Conservation (phyloP, 2,888 invertebrate species). For the Andricus quercusramuli region DNA sequence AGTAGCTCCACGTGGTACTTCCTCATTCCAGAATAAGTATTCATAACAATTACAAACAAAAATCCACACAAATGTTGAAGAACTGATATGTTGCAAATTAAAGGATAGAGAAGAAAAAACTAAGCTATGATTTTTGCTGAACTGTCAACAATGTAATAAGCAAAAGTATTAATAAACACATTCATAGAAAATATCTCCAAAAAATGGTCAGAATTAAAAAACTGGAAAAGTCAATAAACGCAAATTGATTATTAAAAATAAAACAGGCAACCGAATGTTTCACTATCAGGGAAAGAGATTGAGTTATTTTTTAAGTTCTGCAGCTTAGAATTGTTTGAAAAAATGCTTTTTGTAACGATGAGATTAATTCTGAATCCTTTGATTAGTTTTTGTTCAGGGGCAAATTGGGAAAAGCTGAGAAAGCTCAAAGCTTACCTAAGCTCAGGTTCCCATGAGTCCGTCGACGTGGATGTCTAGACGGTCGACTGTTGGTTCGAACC, state of each 20-base stretch:
- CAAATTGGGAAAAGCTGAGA: background rate
- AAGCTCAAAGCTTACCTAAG: conserved; percentile 25
- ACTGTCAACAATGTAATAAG: no score
- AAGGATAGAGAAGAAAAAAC: no score
- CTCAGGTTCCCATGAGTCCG: conserved; percentile 23
- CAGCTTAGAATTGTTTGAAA: background rate
- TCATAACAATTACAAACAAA: no score
- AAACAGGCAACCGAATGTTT: background rate
- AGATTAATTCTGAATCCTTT: conserved; percentile 18
- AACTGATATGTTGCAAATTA: no score
- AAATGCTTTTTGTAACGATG: background rate
- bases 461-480: conserved; percentile 23
- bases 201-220: background rate
- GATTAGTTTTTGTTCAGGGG: background rate
- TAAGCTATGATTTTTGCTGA: no score
- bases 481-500: conserved; percentile 40
- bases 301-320: background rate
- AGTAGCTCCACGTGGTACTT: no score
- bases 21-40: no score
- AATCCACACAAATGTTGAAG: no score
- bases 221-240: background rate
- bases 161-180: no score
- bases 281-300: background rate
- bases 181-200: no score
- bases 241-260: background rate